Evolutionary conservation across 2,888 invertebrate genomes (phyloP).

Genomic region (Bruchidius siliquastri): DNA sequence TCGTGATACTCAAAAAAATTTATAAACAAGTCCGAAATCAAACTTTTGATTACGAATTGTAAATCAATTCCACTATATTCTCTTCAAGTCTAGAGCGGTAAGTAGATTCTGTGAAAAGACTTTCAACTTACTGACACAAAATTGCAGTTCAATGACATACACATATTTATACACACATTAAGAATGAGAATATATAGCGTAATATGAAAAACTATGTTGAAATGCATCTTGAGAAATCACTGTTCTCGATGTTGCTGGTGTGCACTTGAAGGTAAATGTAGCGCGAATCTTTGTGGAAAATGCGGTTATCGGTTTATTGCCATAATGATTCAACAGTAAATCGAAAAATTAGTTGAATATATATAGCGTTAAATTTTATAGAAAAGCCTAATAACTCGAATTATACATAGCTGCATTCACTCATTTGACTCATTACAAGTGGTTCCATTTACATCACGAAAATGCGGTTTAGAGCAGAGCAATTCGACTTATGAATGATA

Average conservation of each 20-base stretch:
- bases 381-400: neutral
- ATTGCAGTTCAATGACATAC: neutral
- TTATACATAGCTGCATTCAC: neutral
- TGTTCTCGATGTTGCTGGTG: neutral
- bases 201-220: neutral
- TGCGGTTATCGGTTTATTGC: neutral
- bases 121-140: neutral
- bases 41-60: no score
- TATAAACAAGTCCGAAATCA: no score
- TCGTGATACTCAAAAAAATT: no score
- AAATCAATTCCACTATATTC: no score
- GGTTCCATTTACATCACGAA: no score
- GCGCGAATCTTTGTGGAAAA: neutral
- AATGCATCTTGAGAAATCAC: neutral
- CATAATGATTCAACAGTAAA: no score
- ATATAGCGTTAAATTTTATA: neutral
- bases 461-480: no score
- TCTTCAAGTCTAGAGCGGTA: no score
- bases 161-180: neutral
- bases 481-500: no score
- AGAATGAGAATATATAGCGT: no score
- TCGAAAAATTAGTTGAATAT: neutral
- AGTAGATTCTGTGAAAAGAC: no score
- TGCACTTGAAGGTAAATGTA: neutral
- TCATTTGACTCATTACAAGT: no score